These are phyloP conservation scores for Drosophila siamana DNA, from an alignment of 2,888 invertebrate genomes.

Conservation along the genomic window DNA sequence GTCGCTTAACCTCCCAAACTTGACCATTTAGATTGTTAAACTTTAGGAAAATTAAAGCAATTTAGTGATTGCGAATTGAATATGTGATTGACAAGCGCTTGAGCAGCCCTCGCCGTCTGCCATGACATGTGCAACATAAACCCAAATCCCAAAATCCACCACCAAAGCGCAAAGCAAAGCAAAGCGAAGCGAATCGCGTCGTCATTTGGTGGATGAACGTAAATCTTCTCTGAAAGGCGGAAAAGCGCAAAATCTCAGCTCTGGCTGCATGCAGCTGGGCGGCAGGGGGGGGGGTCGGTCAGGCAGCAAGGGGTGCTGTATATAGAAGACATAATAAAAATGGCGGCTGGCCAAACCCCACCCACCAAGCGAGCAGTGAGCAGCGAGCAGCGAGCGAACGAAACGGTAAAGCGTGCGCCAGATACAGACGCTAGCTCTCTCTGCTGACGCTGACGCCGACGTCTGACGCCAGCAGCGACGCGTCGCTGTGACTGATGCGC, in stretches of 20 bases:
- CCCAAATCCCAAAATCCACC: constrained; percentile 52
- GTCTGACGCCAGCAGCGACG: constrained; percentile 25
- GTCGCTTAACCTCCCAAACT: background rate
- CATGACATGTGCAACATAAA: constrained; percentile 24
- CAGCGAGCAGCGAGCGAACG: constrained; percentile 33
- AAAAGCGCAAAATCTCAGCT: constrained; percentile 76
- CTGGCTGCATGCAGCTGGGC: constrained; percentile 32
- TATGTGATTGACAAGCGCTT: constrained; percentile 22
- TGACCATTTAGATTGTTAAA: too few relatives aligned
- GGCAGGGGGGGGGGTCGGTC: background rate
- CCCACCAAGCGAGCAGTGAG: constrained; percentile 46
- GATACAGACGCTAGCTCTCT: constrained; percentile 30
- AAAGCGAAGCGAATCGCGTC: background rate
- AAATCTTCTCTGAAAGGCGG: constrained; percentile 63
- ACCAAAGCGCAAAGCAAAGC: constrained; percentile 30
- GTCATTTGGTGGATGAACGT: constrained; percentile 72
- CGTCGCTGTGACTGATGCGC: constrained; percentile 25
- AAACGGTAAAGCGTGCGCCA: constrained; percentile 61
- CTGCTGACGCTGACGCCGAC: background rate
- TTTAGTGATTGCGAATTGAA: too few relatives aligned
- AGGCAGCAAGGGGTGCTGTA: constrained; percentile 7
- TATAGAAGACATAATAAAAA: constrained; percentile 57
- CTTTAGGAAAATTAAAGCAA: too few relatives aligned
- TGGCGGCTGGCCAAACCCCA: constrained; percentile 67
- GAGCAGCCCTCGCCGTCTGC: constrained; percentile 22